Base-by-base conservation (phyloP, 1,140 invertebrate species). In the Hyles vespertilio region DNA sequence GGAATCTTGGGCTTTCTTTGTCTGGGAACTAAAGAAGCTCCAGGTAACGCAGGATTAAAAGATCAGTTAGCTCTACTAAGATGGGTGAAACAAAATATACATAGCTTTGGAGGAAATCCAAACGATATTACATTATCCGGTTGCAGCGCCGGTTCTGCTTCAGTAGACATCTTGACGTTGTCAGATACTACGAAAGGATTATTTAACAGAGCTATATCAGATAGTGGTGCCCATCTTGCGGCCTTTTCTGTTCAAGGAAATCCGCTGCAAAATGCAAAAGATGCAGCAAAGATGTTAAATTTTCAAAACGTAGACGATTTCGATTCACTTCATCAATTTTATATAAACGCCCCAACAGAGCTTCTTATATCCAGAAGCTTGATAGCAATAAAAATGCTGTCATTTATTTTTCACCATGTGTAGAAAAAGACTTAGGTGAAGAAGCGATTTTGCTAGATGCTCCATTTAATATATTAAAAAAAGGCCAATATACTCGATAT, bases 161-260 rank as follows among this genome's bases (percentile, higher is more conserved):
- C 79, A 6, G 72, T 74, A 7, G 72, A 76, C 51, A 45, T 76
- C 6, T 52, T 80, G 6, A 69, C 72, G 56, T 33, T 83, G 2
- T 83, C 80, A 33, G 59, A 65, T 8, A 58, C 57, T 40, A 54
- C 77, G 0, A 60, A 65, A 53, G 79, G 77, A 6, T 60, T 84
- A 8, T 81, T 80, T 54, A 64, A 70, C 12, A 84, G 77, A 59
- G 81, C 72, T 8, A 81, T 85, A n/a, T 61, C 74, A 3, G 74
- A 81, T 53, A 84, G 82, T 49, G 79, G 82, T 1, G 55, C 69
- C 0, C 70, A 57, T 59, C 11, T 72, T 22, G 67, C 68, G 3
- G 56, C 51, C 32, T 73, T 67, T 57, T 63, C 60, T 40, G 45
- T 81, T 40, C 74, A 79, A 58, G 22, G 60, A 10, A 72, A 78